phyloP scores from a whole-genome alignment of 2,797 vertebrate genomes.

The Podarcis lilfordi region DNA sequence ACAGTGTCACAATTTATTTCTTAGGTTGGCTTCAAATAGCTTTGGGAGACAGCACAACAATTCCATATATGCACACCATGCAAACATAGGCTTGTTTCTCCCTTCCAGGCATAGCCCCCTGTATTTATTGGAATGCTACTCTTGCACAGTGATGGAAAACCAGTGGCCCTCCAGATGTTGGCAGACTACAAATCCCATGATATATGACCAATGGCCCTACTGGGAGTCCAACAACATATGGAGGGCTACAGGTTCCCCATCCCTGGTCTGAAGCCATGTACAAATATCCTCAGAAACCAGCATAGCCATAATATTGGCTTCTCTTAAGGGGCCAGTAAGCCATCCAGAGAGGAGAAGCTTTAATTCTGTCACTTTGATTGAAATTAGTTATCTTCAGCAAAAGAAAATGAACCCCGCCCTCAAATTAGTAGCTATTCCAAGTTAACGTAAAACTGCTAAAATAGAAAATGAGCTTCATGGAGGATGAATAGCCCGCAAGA shows the following conservation, averaged over 20 bases:
- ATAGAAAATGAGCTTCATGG: background rate
- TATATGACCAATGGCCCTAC: background rate
- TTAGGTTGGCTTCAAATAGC: background rate
- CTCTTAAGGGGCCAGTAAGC: background rate
- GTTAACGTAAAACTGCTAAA: background rate
- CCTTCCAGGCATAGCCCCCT: background rate
- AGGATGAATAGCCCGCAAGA: background rate
- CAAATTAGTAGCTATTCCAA: background rate
- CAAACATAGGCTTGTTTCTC: background rate
- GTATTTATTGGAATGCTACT: background rate
- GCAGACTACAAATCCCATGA: background rate
- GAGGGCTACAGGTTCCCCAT: too few species aligned
- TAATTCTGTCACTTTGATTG: background rate
- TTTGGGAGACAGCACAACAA: background rate
- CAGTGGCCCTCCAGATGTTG: background rate
- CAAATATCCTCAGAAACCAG: background rate
- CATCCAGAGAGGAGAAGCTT: background rate
- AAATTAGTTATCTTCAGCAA: background rate
- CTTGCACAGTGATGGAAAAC: background rate
- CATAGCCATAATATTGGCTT: background rate
- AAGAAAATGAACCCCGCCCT: background rate
- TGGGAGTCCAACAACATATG: background rate
- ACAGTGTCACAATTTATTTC: too few species aligned
- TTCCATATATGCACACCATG: background rate
- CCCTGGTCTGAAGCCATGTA: background rate